A percentile compares a stretch with the other conserved stretches of the same genome.
Conservation (phyloP, 2,888 invertebrate species). For the Athetis lepigone region DNA sequence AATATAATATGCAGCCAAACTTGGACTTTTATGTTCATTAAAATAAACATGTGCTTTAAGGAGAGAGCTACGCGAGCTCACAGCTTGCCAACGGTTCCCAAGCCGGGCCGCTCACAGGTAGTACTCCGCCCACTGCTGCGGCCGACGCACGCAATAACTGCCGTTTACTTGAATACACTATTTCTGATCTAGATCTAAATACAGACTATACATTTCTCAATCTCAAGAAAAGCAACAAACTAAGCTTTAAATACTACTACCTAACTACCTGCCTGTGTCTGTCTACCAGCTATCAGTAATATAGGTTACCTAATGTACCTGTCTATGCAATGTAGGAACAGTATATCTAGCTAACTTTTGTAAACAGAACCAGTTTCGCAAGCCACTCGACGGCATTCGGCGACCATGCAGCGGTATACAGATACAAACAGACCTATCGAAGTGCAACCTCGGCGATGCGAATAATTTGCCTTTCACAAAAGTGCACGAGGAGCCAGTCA, state of each 20-base stretch:
- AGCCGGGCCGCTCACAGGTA: too few species aligned
- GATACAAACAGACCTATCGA: constrained; percentile 45
- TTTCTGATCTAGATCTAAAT: too few species aligned
- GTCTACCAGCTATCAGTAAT: not conserved
- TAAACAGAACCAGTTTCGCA: constrained; percentile 15
- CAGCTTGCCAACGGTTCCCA: too few species aligned
- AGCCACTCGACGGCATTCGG: constrained; percentile 10
- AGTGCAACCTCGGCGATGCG: constrained; percentile 59
- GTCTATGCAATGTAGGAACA: not conserved
- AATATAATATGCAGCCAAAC: too few species aligned
- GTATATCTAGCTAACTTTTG: constrained; percentile 7
- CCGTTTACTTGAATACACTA: not conserved
- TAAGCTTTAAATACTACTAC: not conserved
- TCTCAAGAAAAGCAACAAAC: too few species aligned
- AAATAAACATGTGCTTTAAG: too few species aligned
- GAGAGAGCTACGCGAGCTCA: too few species aligned
- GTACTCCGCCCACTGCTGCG: not conserved
- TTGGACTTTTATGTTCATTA: too few species aligned
- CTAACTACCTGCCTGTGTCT: too few species aligned
- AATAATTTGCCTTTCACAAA: constrained; percentile 84
- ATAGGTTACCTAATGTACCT: not conserved
- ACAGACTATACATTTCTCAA: too few species aligned
- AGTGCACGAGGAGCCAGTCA: constrained; percentile 72
- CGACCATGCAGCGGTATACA: constrained; percentile 1
- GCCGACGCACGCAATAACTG: not conserved